Conservation (phyloP, 2,797 vertebrate genomes). For the Gallinago solitaria region DNA sequence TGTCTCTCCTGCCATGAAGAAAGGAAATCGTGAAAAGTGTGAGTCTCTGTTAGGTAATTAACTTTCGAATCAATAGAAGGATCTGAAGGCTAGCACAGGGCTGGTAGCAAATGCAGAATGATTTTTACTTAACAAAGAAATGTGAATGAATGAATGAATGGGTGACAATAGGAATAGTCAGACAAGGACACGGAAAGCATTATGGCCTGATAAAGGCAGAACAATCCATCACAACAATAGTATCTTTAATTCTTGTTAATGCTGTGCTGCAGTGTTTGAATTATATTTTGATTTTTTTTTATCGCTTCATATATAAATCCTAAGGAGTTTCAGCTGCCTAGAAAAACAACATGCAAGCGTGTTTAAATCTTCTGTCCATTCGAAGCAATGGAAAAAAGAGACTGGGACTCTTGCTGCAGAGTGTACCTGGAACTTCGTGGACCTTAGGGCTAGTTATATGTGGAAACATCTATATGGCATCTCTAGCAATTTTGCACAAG, state of each 20-base stretch:
- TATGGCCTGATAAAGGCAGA: conserved; percentile 51
- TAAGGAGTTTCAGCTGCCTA: not conserved
- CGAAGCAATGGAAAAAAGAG: not conserved
- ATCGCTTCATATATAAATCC: not conserved
- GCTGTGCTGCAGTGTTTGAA: not conserved
- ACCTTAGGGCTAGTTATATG: not conserved
- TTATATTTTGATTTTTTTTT: conserved; percentile 57
- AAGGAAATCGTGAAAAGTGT: conserved; percentile 29
- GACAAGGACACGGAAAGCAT: conserved; percentile 28
- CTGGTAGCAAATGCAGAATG: conserved; percentile 43
- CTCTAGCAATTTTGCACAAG: not conserved
- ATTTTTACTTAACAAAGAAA: conserved; percentile 65
- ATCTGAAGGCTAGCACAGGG: conserved; percentile 46
- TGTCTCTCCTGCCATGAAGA: not conserved
- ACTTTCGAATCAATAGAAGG: conserved; percentile 56
- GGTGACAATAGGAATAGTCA: conserved; percentile 27
- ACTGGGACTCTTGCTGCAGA: not conserved
- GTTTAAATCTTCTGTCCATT: not conserved
- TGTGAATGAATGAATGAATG: conserved; percentile 30
- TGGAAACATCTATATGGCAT: not conserved
- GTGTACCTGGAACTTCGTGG: not conserved
- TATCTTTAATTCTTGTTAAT: conserved; percentile 52
- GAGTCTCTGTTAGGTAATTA: conserved; percentile 65
- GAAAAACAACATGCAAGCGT: not conserved
- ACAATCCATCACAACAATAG: conserved; percentile 31